These are phyloP conservation scores for Apis cerana DNA, from an alignment of 1,140 invertebrate genomes.

Conservation along the genomic window DNA sequence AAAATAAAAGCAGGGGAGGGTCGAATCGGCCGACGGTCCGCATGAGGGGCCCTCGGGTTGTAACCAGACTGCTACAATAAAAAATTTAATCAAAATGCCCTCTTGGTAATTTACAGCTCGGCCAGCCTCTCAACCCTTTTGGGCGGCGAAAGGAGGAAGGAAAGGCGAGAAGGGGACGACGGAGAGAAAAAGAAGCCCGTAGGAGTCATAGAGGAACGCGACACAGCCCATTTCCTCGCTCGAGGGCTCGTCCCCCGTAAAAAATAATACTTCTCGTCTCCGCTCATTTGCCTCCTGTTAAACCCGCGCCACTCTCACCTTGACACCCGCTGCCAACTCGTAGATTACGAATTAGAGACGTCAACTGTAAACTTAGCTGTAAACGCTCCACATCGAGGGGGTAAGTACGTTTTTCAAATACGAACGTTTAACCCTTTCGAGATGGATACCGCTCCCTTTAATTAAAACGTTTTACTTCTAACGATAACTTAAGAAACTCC, in stretches of 20 bases:
- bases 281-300: slow-evolving; percentile 66
- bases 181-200: slow-evolving; percentile 61
- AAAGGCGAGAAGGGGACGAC: slow-evolving; percentile 44
- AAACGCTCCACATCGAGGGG: neutral
- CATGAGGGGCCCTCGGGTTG: slow-evolving; percentile 50
- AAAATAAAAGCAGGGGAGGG: slow-evolving; percentile 64
- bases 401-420: neutral
- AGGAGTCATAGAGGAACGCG: slow-evolving; percentile 66
- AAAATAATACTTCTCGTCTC: slow-evolving; percentile 73
- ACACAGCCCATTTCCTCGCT: slow-evolving; percentile 56
- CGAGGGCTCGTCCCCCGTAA: slow-evolving; percentile 55
- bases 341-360: slow-evolving; percentile 71
- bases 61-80: slow-evolving; percentile 75
- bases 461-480: no score
- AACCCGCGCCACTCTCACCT: slow-evolving; percentile 11
- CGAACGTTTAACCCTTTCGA: no score
- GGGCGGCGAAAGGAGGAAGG: neutral
- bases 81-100: slow-evolving; percentile 82
- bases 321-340: slow-evolving; percentile 30
- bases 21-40: slow-evolving; percentile 74
- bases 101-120: slow-evolving; percentile 80
- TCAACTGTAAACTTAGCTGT: neutral
- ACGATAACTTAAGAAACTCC: no score
- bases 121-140: slow-evolving; percentile 72
- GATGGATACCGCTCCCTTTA: no score